phyloP scores from a whole-genome alignment of 2,888 invertebrate genomes.

The Biston stratarius region DNA sequence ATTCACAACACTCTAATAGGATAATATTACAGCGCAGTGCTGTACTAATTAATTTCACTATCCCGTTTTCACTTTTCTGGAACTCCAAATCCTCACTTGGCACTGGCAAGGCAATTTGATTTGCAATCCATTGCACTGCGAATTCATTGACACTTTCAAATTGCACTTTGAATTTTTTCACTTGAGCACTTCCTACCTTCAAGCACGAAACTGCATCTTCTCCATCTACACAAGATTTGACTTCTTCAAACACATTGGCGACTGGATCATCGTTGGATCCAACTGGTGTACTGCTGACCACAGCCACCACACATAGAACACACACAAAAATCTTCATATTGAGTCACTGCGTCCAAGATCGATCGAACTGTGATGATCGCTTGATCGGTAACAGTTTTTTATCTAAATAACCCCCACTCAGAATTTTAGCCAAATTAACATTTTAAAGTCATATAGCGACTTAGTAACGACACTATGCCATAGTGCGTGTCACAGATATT shows the following conservation, averaged over 20 bases:
- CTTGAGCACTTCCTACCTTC: slow-evolving; percentile 69
- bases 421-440: slow-evolving; percentile 69
- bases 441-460: slow-evolving; percentile 74
- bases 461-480: slow-evolving; percentile 69
- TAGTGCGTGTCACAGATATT: slow-evolving; percentile 74
- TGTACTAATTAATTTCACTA: neutral
- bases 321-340: slow-evolving; percentile 75
- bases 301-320: slow-evolving; percentile 67
- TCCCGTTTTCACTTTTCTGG: slow-evolving; percentile 15
- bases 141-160: slow-evolving; percentile 2
- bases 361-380: slow-evolving; percentile 74
- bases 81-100: slow-evolving; percentile 2
- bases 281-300: slow-evolving; percentile 64
- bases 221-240: slow-evolving; percentile 29
- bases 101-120: slow-evolving; percentile 2
- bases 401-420: slow-evolving; percentile 79
- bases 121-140: slow-evolving; percentile 16
- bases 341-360: slow-evolving; percentile 64
- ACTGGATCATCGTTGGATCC: slow-evolving; percentile 26
- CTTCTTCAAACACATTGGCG: slow-evolving; percentile 17
- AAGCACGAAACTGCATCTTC: slow-evolving; percentile 70
- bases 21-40: neutral
- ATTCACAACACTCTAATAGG: neutral
- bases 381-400: slow-evolving; percentile 81
- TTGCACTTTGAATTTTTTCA: slow-evolving; percentile 12